phyloP scores from a whole-genome alignment of 2,797 vertebrate species.

The Balearica regulorum region DNA sequence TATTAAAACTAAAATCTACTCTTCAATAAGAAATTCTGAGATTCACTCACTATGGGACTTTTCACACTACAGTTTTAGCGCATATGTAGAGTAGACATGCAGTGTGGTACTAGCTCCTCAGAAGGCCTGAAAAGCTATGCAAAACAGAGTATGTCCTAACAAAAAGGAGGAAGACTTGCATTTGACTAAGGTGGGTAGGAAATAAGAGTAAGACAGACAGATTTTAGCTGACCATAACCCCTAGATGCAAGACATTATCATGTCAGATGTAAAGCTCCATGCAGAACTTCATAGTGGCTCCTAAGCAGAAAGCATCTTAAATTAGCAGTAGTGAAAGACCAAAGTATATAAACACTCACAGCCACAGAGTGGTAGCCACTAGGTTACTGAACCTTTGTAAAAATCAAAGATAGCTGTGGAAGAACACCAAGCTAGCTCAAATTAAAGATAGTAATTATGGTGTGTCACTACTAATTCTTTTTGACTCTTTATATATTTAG shows the following conservation, averaged over 20 bases:
- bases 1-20: background rate
- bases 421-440: background rate
- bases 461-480: background rate
- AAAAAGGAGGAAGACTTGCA: background rate
- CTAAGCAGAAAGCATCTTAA: background rate
- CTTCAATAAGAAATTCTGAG: background rate
- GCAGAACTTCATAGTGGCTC: background rate
- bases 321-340: background rate
- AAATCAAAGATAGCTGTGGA: background rate
- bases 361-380: accelerated
- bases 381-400: background rate
- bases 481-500: background rate
- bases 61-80: background rate
- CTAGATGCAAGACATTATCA: background rate
- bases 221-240: background rate
- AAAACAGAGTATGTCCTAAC: background rate
- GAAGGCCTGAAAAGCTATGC: background rate
- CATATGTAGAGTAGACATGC: no score
- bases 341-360: background rate
- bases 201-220: background rate
- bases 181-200: background rate
- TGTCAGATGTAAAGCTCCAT: background rate
- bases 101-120: background rate
- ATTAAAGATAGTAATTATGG: background rate
- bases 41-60: background rate